A percentile compares a stretch with the other conserved stretches of the same genome.
Conservation (phyloP, 2,113 vertebrate genomes). For the Albula glossodonta region DNA sequence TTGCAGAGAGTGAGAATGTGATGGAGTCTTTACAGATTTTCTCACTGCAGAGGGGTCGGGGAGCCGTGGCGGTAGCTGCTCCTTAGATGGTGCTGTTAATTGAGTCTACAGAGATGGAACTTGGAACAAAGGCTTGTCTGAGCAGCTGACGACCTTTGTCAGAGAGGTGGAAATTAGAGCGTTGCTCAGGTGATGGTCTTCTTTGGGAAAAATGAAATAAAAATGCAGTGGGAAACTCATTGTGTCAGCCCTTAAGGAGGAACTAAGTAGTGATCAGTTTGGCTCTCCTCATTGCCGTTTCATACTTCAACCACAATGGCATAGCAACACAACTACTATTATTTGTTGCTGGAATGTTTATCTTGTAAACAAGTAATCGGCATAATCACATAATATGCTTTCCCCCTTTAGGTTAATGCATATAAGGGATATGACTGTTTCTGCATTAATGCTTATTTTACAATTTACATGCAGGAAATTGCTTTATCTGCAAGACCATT, state of each 20-base stretch:
- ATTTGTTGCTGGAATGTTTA: slow-evolving; percentile 25
- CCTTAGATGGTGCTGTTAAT: slow-evolving; percentile 53
- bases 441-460: no score
- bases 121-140: slow-evolving; percentile 45
- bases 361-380: slow-evolving; percentile 27
- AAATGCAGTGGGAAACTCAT: slow-evolving; percentile 25
- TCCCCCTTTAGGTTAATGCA: no score
- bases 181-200: slow-evolving; percentile 44
- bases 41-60: neutral
- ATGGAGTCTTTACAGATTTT: slow-evolving; percentile 46
- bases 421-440: no score
- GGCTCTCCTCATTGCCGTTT: slow-evolving; percentile 39
- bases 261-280: slow-evolving; percentile 39
- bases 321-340: neutral
- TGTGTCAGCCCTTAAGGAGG: slow-evolving; percentile 36
- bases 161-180: slow-evolving; percentile 43
- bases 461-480: no score
- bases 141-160: slow-evolving; percentile 57
- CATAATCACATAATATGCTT: no score
- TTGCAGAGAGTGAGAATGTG: slow-evolving; percentile 42
- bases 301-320: slow-evolving; percentile 41
- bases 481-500: no score
- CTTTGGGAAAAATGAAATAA: slow-evolving; percentile 35
- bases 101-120: slow-evolving; percentile 52
- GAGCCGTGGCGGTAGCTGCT: slow-evolving; percentile 38